Conservation (phyloP, 2,113 vertebrate species). For the Lutjanus erythropterus region DNA sequence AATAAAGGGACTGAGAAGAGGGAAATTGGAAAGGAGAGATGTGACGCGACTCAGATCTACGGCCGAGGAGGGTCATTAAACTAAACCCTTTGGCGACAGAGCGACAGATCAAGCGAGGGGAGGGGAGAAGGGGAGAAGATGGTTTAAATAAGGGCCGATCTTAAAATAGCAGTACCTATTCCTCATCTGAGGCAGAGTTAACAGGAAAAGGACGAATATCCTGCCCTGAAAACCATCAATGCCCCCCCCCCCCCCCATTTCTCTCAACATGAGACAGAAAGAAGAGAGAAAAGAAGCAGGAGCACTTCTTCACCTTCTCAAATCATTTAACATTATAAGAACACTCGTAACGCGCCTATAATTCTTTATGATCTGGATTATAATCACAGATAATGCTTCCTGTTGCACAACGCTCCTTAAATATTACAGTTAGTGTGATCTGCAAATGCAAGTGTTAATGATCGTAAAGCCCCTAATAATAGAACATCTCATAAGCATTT, state of each 20-base stretch:
- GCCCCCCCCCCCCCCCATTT: not conserved
- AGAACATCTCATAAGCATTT: conserved; percentile 38
- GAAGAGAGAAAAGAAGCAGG: not conserved
- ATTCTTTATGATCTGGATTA: conserved; percentile 42
- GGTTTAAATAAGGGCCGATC: conserved; percentile 78
- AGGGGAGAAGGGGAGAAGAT: conserved; percentile 25
- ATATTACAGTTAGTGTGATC: conserved; percentile 3
- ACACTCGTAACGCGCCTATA: not conserved
- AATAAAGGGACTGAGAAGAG: conserved; percentile 7
- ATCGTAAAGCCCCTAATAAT: conserved; percentile 20
- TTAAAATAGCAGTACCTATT: conserved; percentile 84
- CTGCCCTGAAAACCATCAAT: conserved; percentile 57
- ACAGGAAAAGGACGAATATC: conserved; percentile 76
- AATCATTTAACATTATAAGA: conserved; percentile 4
- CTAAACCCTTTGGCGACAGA: conserved; percentile 76
- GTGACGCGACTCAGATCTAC: conserved; percentile 74
- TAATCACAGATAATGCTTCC: conserved; percentile 3
- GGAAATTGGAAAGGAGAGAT: conserved; percentile 64
- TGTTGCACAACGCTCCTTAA: conserved; percentile 6
- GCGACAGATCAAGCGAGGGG: conserved; percentile 56
- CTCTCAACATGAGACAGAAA: not conserved
- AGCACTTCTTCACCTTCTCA: not conserved
- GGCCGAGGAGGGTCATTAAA: conserved; percentile 81
- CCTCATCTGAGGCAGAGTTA: conserved; percentile 80
- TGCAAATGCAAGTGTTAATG: conserved; percentile 11